Evolutionary conservation across 2,797 vertebrate genomes (phyloP), one percentile per base, ranked within the genome.

Genomic region (Tiaroga cobitis): DNA sequence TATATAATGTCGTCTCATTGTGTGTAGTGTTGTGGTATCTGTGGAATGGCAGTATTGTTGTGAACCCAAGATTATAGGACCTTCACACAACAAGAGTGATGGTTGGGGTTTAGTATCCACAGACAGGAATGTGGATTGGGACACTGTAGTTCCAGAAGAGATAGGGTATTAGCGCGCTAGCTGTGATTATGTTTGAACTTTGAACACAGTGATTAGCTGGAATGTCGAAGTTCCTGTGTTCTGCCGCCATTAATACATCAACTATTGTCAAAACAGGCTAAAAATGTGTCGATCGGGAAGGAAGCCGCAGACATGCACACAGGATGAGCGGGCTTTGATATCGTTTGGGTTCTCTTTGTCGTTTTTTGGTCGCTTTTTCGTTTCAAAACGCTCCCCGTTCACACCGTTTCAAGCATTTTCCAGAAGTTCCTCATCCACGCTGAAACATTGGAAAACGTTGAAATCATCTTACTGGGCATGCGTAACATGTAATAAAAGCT

Each of bases 111-210:
- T 94, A 91, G 93, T 92, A 95, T 94, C 93, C 94, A 93, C 91
- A 93, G 89, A 81, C 87, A 92, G 93, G 94, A 95, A 95, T 95
- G 94, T 94, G 92, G 91, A 94, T 94, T 93, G 94, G 93, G 93
- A 95, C 92, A 93, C 87, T 90, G 89, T 91, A 90, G 92, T 90
- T 93, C 95, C 92, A 93, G 94, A 91, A 94, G 90, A 95, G 94
- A 95, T 94, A 93, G 92, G 24, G 49, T 83, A 88, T 78, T 89
- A 91, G 90, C 87, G 80, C 90, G 83, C 91, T 88, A 89, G 90
- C 90, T 85, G 87, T 90, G 93, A 94, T 95, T 94, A 91, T 85
- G 80, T 87, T 89, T 94, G 94, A 94, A 94, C 94, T 95, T 95
- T 95, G 93, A 92, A 92, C 94, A 89, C 91, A 76, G 89, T 94